phyloP scores from a whole-genome alignment of 1,140 invertebrate species.

The Bombyx mori region DNA sequence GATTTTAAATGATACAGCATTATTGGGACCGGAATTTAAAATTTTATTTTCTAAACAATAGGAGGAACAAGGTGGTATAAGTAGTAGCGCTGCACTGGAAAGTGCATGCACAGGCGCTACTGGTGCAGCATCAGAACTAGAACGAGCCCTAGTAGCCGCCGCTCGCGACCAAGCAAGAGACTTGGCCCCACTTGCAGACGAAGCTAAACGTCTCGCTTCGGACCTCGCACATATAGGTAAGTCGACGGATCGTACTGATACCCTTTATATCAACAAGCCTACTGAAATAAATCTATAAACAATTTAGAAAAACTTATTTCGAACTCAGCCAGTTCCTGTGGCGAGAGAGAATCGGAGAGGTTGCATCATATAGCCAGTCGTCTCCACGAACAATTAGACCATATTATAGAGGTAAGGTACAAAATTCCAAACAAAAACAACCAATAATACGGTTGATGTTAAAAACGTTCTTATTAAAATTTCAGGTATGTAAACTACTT shows the following conservation, averaged over 20 bases:
- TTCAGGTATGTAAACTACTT: constrained; percentile 94
- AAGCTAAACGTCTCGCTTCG: constrained; percentile 57
- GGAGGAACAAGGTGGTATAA: constrained; percentile 63
- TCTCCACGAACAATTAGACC: constrained; percentile 73
- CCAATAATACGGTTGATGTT: not conserved
- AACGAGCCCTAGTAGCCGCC: constrained; percentile 57
- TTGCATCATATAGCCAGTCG: constrained; percentile 68
- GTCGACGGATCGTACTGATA: constrained; percentile 3
- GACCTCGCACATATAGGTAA: constrained; percentile 67
- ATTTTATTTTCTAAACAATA: constrained; percentile 8
- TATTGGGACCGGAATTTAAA: not conserved
- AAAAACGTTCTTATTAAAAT: constrained; percentile 8
- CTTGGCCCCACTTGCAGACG: constrained; percentile 56
- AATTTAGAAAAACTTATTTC: constrained; percentile 7
- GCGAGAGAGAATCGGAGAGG: constrained; percentile 70
- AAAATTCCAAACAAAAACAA: not conserved
- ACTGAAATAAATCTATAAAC: constrained; percentile 1
- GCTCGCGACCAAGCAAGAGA: constrained; percentile 62
- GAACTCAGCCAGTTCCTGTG: constrained; percentile 61
- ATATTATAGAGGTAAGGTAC: constrained; percentile 66
- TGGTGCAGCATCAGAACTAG: constrained; percentile 51
- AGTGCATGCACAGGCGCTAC: constrained; percentile 57
- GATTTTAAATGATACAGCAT: not conserved
- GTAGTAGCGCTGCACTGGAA: constrained; percentile 55
- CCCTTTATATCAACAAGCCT: not conserved